phyloP scores from a whole-genome alignment of 2,888 invertebrate genomes.

The Ormyrus rosae region DNA sequence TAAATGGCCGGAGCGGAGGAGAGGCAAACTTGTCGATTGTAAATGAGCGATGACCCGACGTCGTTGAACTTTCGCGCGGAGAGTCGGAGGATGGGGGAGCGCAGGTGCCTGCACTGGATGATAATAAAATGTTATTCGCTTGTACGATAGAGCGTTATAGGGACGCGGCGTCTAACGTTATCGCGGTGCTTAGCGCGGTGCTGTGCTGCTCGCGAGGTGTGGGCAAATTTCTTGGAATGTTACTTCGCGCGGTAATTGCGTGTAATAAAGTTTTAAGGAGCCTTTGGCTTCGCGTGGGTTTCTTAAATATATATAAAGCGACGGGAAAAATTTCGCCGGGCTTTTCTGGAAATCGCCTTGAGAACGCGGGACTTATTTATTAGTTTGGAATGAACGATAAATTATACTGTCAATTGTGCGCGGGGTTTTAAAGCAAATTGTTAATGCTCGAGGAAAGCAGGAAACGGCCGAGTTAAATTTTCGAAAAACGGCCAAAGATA shows the following conservation, averaged over 20 bases:
- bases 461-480: no score
- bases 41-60: conserved; percentile 50
- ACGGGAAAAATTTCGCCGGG: no score
- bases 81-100: background rate
- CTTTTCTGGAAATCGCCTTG: no score
- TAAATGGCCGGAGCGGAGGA: background rate
- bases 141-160: conserved; percentile 1
- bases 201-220: background rate
- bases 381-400: no score
- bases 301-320: no score
- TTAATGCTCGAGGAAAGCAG: no score
- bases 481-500: no score
- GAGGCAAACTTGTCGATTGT: conserved; percentile 44
- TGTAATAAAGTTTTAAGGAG: no score
- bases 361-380: no score
- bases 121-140: conserved; percentile 40
- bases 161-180: background rate
- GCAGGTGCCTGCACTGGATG: conserved; percentile 1
- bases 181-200: background rate
- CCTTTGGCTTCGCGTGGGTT: no score
- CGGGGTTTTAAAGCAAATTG: no score
- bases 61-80: conserved; percentile 36
- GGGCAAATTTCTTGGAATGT: conserved; percentile 15
- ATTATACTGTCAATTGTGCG: no score
- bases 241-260: background rate